Evolutionary conservation across 2,888 invertebrate species (phyloP).

Genomic region (Drosophila suboccidentalis): DNA sequence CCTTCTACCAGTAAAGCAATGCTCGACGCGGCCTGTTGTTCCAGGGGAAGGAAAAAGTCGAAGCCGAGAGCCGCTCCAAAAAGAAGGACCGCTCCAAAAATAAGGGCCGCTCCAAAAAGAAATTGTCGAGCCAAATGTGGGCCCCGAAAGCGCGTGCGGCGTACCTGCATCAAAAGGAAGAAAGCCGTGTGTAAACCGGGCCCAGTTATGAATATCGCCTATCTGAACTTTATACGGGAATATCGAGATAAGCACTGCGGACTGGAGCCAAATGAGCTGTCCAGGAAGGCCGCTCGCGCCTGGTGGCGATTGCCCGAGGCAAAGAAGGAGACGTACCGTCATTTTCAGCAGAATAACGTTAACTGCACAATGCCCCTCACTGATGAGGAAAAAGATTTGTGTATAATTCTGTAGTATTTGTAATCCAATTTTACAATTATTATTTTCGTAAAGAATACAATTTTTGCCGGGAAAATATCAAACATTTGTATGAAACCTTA

Average conservation of each 20-base stretch:
- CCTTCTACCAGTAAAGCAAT: not conserved
- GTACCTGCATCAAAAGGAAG: not conserved
- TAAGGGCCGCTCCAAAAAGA: not conserved
- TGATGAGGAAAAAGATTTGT: not conserved
- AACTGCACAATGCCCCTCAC: too few relatives aligned
- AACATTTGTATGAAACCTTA: not conserved
- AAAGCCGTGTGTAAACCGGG: not conserved
- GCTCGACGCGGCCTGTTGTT: not conserved
- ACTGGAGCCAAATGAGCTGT: conserved; percentile 37
- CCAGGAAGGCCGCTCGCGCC: conserved; percentile 49
- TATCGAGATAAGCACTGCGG: conserved; percentile 48
- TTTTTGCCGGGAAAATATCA: not conserved
- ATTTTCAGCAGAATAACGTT: not conserved
- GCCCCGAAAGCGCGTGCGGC: not conserved
- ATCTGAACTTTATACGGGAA: conserved; percentile 51
- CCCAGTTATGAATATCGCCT: conserved; percentile 41
- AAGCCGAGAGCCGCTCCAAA: not conserved
- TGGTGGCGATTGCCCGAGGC: conserved; percentile 46
- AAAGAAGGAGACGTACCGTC: conserved; percentile 39
- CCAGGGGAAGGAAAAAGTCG: not conserved
- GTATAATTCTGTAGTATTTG: not conserved
- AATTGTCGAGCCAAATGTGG: not conserved
- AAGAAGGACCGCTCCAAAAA: not conserved
- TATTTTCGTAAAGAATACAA: not conserved
- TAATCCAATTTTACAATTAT: not conserved